phyloP scores from a whole-genome alignment of 2,888 invertebrate species.

The Drosophila mayaguana region DNA sequence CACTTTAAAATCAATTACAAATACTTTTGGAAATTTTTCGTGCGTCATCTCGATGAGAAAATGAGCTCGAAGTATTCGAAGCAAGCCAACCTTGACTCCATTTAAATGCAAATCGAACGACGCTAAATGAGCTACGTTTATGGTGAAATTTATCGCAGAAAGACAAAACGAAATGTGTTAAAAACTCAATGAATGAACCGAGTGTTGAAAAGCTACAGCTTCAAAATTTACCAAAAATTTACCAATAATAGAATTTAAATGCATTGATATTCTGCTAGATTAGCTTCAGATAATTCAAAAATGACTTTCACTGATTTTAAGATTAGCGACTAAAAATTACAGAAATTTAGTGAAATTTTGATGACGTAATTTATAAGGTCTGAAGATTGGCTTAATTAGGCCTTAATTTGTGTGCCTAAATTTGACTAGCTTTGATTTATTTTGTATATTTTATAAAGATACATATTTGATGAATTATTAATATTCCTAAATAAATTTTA shows the following conservation, averaged over 20 bases:
- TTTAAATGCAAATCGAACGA: conserved; percentile 63
- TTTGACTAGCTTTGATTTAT: neutral
- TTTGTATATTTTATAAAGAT: neutral
- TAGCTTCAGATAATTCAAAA: neutral
- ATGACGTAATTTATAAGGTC: neutral
- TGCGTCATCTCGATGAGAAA: conserved; percentile 57
- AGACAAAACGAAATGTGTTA: conserved; percentile 2
- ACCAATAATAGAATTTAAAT: conserved; percentile 6
- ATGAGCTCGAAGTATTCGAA: conserved; percentile 5
- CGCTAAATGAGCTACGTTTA: conserved; percentile 45
- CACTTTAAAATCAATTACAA: conserved; percentile 20
- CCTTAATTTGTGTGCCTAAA: neutral
- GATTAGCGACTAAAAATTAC: neutral
- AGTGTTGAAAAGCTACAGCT: neutral
- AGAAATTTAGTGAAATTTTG: conserved; percentile 10
- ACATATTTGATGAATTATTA: neutral
- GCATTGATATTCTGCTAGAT: conserved; percentile 9
- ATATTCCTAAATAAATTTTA: neutral
- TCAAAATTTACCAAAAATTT: neutral
- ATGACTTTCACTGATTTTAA: conserved; percentile 16
- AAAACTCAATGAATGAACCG: conserved; percentile 7
- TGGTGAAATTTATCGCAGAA: conserved; percentile 50
- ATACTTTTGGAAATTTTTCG: conserved; percentile 43
- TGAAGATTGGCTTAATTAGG: neutral
- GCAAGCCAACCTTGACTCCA: conserved; percentile 69